Percentiles rank a stretch among this genome's conserved stretches.
phyloP scores from a whole-genome alignment of 2,797 vertebrate species.

The Bradypodion ventrale region DNA sequence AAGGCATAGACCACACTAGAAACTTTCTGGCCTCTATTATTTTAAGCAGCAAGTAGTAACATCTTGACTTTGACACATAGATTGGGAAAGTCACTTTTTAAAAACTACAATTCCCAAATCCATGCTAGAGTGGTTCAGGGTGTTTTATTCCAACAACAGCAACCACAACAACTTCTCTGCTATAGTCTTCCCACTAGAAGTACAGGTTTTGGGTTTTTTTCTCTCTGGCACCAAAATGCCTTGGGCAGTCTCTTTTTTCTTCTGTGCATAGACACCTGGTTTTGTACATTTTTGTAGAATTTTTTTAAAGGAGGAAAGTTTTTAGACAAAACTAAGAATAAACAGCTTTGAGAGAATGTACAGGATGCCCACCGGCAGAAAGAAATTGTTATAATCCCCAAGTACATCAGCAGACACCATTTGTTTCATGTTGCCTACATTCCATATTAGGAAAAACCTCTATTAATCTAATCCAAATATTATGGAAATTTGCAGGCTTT shows the following conservation, averaged over 20 bases:
- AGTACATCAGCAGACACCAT: background rate
- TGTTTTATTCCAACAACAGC: no score
- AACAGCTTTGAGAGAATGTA: background rate
- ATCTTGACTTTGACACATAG: background rate
- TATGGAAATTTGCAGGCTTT: background rate
- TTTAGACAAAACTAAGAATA: background rate
- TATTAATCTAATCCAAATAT: background rate
- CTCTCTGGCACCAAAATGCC: background rate
- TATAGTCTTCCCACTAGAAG: background rate
- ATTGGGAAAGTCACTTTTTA: no score
- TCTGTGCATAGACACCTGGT: background rate
- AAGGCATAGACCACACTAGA: no score
- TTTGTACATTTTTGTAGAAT: background rate
- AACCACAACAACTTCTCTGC: background rate
- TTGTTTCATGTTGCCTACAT: background rate
- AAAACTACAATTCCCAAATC: no score
- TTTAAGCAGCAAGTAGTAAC: background rate
- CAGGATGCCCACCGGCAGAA: background rate
- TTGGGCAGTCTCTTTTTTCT: background rate
- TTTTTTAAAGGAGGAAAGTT: background rate
- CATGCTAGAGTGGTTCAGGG: no score
- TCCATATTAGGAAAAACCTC: background rate
- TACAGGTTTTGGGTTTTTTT: background rate
- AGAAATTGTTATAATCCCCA: background rate
- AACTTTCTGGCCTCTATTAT: background rate